Evolutionary conservation across 2,797 vertebrate species (phyloP).

Genomic region (Sciurus carolinensis): DNA sequence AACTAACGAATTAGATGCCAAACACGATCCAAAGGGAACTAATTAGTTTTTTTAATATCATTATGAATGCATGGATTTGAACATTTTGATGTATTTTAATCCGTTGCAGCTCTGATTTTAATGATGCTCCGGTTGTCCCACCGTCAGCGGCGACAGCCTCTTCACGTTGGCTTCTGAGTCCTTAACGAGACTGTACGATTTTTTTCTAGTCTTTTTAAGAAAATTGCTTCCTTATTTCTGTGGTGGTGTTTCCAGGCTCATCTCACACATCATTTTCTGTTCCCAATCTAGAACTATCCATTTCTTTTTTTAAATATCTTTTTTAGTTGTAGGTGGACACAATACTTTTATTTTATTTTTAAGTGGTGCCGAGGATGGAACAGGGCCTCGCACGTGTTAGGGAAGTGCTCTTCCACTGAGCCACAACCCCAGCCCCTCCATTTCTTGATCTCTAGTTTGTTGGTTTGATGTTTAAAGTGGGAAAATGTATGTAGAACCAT

Average conservation of each 20-base stretch:
- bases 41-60: not conserved
- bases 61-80: constrained; percentile 10
- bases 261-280: not conserved
- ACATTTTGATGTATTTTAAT: not conserved
- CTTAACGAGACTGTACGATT: not conserved
- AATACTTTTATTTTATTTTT: too few relatives aligned
- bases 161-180: not conserved
- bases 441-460: not conserved
- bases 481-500: not conserved
- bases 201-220: not conserved
- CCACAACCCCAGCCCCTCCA: not conserved
- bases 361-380: too few relatives aligned
- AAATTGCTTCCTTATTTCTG: not conserved
- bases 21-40: not conserved
- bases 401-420: too few relatives aligned
- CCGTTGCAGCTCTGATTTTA: not conserved
- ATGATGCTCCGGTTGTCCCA: not conserved
- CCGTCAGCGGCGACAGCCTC: not conserved
- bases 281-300: not conserved
- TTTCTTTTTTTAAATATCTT: constrained; percentile 19
- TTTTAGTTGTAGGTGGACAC: too few relatives aligned
- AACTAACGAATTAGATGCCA: constrained; percentile 9
- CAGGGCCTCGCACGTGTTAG: too few relatives aligned
- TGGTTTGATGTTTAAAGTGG: not conserved
- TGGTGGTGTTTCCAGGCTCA: not conserved